phyloP scores from a whole-genome alignment of 1,140 invertebrate species.

The Lucilia sericata region DNA sequence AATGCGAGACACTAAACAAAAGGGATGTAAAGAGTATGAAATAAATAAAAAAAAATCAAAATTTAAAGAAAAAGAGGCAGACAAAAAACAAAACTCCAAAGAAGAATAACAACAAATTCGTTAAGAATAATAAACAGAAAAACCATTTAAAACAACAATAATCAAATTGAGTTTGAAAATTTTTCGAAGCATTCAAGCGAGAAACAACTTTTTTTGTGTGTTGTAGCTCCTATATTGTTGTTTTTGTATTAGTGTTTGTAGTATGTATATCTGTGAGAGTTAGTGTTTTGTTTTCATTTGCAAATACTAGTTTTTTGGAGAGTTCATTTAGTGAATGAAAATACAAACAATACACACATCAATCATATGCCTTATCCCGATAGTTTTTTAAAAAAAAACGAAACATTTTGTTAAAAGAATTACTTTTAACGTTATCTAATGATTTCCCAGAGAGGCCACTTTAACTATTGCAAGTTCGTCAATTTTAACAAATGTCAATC shows the following conservation, averaged over 20 bases:
- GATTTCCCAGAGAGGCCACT: too few species aligned
- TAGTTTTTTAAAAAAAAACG: too few species aligned
- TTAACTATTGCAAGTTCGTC: too few species aligned
- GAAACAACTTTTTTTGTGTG: neutral
- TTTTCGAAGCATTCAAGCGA: constrained; percentile 15
- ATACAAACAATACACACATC: too few species aligned
- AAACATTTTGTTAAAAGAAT: too few species aligned
- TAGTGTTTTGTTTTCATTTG: constrained; percentile 11
- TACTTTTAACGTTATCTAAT: too few species aligned
- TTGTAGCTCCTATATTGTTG: neutral
- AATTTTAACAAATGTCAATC: too few species aligned
- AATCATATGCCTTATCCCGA: too few species aligned
- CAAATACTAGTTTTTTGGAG: neutral
- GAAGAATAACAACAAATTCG: neutral
- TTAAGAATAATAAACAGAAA: neutral
- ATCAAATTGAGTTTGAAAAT: constrained; percentile 12
- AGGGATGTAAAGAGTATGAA: neutral
- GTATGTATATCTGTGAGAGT: neutral
- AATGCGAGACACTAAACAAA: neutral
- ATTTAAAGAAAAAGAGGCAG: neutral
- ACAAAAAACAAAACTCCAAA: neutral
- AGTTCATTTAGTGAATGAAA: neutral
- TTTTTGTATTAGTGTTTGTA: neutral
- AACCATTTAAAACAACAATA: constrained; percentile 6
- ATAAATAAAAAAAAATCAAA: neutral